Conservation (phyloP, 2,797 vertebrate species). For the Sitta carolinensis region DNA sequence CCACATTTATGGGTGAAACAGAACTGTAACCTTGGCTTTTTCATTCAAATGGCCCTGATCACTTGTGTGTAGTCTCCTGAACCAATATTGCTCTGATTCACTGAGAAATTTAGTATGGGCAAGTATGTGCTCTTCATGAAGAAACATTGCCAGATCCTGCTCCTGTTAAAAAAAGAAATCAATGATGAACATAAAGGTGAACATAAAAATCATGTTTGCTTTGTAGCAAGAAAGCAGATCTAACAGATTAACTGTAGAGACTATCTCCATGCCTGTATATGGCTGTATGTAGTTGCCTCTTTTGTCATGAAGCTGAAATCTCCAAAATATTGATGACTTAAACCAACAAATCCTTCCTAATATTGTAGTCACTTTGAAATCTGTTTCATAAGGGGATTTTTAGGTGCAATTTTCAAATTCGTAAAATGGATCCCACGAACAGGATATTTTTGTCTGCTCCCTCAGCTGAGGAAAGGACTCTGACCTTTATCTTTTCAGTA, state of each 20-base stretch:
- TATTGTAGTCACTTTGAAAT: neutral
- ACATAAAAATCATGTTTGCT: neutral
- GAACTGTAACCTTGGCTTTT: neutral
- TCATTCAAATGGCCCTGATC: neutral
- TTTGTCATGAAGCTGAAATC: neutral
- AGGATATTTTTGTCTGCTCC: neutral
- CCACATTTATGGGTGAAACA: neutral
- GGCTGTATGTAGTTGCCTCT: neutral
- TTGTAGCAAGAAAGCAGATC: neutral
- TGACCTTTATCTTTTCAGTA: conserved; percentile 29
- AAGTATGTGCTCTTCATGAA: neutral
- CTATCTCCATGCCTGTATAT: neutral
- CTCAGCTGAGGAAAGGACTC: neutral
- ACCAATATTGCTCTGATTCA: neutral
- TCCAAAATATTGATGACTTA: neutral
- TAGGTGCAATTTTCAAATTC: neutral
- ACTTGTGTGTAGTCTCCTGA: neutral
- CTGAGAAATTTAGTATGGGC: neutral
- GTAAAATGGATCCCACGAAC: neutral
- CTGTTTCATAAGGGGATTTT: neutral
- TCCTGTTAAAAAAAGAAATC: neutral
- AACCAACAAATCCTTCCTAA: neutral
- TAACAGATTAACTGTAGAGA: neutral
- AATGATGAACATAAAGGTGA: neutral
- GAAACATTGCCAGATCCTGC: neutral